Base-by-base conservation (phyloP, 2,113 vertebrate genomes). In the Lycocorax pyrrhopterus region DNA sequence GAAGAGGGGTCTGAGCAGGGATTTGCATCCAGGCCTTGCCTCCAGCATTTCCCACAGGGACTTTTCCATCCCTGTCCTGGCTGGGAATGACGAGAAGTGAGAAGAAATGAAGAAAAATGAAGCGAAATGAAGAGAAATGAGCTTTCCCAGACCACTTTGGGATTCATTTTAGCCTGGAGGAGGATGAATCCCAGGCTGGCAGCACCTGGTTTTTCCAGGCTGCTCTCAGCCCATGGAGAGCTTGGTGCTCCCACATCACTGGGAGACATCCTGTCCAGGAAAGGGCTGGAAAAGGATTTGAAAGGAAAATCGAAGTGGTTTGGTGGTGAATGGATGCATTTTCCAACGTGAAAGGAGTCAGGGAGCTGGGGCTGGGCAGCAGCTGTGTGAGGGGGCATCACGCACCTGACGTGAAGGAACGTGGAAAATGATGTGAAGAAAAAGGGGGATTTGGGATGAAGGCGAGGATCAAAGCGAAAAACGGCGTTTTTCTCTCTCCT, bases 271-370 rank as follows among this genome's bases (percentile, higher is more conserved):
- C 46, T 30, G 33, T 5, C 12, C 33, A 44, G 83, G 29, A 23
- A 12, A 37, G 52, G 56, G 14, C 2, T 81, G 88, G 71, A 8
- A 44, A 60, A 35, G 62, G 43, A 8, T 68, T 27, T 49, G 4
- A 53, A 76, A 80, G 59, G 63, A 46, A 69, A 88, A 60, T 1
- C 6, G 9, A 66, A 37, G 49, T 10, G 51, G 4, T 80, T 79
- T 64, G 30, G 52, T 27, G 85, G 30, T 63, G 64, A 20, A 26
- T 33, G 59, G 68, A 66, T 71, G 25, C 7, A 16, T 20, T 7
- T 72, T 64, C 13, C 30, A 30, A 0, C 3, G 6, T 0, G 6
- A 59, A n/a, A 39, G 22, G 30, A 29, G 20, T 4, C 2, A 9
- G 41, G 55, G 35, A 64, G 35, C 26, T 39, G 49, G 55, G 56